Percentiles rank a stretch among this genome's conserved stretches.
Evolutionary conservation across 2,888 invertebrate species (phyloP).

Genomic region (Venustoraphidia nigricollis): DNA sequence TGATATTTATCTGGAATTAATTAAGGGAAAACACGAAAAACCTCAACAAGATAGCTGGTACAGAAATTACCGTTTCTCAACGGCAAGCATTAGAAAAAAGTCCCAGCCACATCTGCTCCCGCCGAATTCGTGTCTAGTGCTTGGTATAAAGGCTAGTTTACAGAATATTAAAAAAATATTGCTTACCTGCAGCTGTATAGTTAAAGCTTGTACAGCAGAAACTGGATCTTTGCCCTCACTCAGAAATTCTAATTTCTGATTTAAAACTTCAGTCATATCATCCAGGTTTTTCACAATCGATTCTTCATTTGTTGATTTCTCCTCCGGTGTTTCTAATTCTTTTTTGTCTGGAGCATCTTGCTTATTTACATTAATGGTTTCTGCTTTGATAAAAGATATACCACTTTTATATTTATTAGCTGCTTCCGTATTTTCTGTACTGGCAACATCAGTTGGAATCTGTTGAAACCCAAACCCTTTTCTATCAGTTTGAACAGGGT

Average conservation of each 20-base stretch:
- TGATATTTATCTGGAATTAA: too few relatives aligned
- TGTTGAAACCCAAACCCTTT: constrained; percentile 25
- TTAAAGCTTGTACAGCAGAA: constrained; percentile 41
- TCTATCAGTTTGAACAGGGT: constrained; percentile 17
- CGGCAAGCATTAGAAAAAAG: too few relatives aligned
- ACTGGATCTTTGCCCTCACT: constrained; percentile 36
- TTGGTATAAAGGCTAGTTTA: background rate
- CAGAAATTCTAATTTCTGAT: constrained; percentile 40
- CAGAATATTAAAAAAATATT: background rate
- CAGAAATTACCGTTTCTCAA: too few relatives aligned
- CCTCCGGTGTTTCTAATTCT: constrained; percentile 8
- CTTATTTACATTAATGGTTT: constrained; percentile 18
- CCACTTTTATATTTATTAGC: constrained; percentile 22
- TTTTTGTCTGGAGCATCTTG: constrained; percentile 8
- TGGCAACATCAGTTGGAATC: constrained; percentile 11
- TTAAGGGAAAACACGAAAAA: too few relatives aligned
- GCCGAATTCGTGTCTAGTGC: too few relatives aligned
- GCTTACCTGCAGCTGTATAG: constrained; percentile 42
- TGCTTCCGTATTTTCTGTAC: constrained; percentile 11
- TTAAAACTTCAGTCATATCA: constrained; percentile 29
- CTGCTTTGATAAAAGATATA: constrained; percentile 22
- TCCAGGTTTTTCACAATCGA: constrained; percentile 21
- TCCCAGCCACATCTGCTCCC: too few relatives aligned
- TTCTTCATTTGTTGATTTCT: constrained; percentile 10
- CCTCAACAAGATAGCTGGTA: too few relatives aligned